phyloP scores from a whole-genome alignment of 2,888 invertebrate genomes.

The Pinctada fucata region DNA sequence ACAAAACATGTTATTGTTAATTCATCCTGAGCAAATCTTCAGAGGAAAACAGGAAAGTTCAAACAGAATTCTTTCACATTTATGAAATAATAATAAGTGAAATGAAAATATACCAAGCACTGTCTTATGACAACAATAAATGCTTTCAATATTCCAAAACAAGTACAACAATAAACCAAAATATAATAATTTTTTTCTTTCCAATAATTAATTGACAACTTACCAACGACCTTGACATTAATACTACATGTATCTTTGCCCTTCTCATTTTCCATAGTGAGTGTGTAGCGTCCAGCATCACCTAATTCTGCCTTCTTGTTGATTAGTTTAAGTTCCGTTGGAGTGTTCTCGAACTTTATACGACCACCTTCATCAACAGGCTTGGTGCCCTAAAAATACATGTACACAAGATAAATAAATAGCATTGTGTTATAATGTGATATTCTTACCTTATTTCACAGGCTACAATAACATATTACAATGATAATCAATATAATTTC shows the following conservation, averaged over 20 bases:
- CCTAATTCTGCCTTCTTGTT: slow-evolving; percentile 89
- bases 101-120: not conserved
- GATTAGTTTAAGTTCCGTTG: slow-evolving; percentile 68
- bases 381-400: slow-evolving; percentile 83
- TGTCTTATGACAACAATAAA: not conserved
- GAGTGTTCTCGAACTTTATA: slow-evolving; percentile 83
- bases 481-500: no score
- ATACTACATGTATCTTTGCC: slow-evolving; percentile 95
- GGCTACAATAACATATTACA: no score
- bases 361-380: slow-evolving; percentile 86
- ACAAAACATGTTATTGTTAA: not conserved
- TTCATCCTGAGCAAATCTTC: not conserved
- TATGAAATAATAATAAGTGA: not conserved
- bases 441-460: not conserved
- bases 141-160: not conserved
- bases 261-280: slow-evolving; percentile 91
- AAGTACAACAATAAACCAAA: not conserved
- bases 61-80: not conserved
- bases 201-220: slow-evolving; percentile 39
- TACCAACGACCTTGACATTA: slow-evolving; percentile 84
- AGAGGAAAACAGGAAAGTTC: no score
- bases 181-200: not conserved
- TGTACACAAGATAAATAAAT: slow-evolving; percentile 16
- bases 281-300: slow-evolving; percentile 95
- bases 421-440: not conserved